Base-by-base conservation (phyloP, 2,113 vertebrate genomes). In the Brachionichthys hirsutus region DNA sequence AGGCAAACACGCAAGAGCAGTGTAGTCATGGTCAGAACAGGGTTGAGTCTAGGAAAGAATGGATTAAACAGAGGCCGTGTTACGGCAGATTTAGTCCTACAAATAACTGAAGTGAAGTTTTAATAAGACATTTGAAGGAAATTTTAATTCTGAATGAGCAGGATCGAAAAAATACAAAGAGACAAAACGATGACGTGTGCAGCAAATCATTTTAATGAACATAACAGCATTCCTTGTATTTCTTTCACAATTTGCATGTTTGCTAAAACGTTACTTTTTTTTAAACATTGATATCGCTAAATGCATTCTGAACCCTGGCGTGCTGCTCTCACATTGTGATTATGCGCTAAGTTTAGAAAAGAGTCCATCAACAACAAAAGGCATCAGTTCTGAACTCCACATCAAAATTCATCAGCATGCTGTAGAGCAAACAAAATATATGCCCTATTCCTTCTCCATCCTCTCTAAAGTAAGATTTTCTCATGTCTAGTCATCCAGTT, bases 351-450 rank as follows among this genome's bases (percentile, higher is more conserved):
- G 51, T 59, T 48, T 80, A 62, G 18, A 78, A 78, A 80, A 38
- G 36, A 49, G 30, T 72, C 52, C 14, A 17, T 61, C 16, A 55
- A 76, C 73, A 73, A 78, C 69, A 81, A 85, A 88, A 85, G 72
- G 69, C 77, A 80, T 83, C 46, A 52, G 65, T 81, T 60, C 43
- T 67, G 70, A 68, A 77, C 60, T 79, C 70, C 56, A 59, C 52
- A 18, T 65, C 35, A 61, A 80, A 64, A 47, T 77, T 70, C 59
- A 69, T 66, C 57, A 73, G 80, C 90, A 92, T 92, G 91, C 90
- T 77, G 67, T 70, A 81, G 73, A 77, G 82, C 77, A 78, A 80
- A 87, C 67, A 84, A 83, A 81, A 86, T 75, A 82, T 77, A 85
- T 45, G 50, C 66, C 58, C 61, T 78, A 76, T 73, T 85, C 57